phyloP scores from a whole-genome alignment of 2,797 vertebrate genomes.

The Coregonus suidteri region DNA sequence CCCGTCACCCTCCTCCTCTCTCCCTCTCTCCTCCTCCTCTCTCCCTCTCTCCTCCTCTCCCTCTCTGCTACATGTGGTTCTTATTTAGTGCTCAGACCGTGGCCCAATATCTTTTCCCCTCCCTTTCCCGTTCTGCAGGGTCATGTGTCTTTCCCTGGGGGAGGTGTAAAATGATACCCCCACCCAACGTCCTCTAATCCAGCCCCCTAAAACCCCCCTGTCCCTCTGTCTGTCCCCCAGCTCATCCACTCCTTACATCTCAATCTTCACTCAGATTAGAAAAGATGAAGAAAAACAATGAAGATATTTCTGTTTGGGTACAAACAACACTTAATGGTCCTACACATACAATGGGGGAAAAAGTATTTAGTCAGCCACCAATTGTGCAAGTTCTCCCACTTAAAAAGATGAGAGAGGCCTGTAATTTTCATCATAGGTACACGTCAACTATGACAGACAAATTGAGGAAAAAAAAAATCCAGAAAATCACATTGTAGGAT shows the following conservation, averaged over 20 bases:
- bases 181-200: conserved; percentile 14
- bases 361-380: too few species aligned
- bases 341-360: too few species aligned
- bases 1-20: conserved; percentile 44
- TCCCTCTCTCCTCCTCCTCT: conserved; percentile 4
- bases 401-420: too few species aligned
- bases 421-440: too few species aligned
- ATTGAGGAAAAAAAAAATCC: too few species aligned
- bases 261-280: conserved; percentile 32
- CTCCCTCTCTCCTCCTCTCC: background rate
- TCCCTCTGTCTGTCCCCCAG: conserved; percentile 17
- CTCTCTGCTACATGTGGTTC: conserved; percentile 78
- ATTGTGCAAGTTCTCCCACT: too few species aligned
- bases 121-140: conserved; percentile 54
- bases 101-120: conserved; percentile 61
- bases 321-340: conserved; percentile 3
- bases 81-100: conserved; percentile 74
- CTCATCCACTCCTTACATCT: conserved; percentile 29
- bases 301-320: conserved; percentile 7
- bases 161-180: conserved; percentile 67
- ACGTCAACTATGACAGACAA: too few species aligned
- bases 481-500: too few species aligned
- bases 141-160: conserved; percentile 70
- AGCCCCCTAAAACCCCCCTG: conserved; percentile 20
- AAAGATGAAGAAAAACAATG: conserved; percentile 29